A percentile compares a stretch with the other conserved stretches of the same genome.
These are phyloP conservation scores for Hartigia nigra DNA, from an alignment of 2,888 invertebrate genomes.

Conservation along the genomic window DNA sequence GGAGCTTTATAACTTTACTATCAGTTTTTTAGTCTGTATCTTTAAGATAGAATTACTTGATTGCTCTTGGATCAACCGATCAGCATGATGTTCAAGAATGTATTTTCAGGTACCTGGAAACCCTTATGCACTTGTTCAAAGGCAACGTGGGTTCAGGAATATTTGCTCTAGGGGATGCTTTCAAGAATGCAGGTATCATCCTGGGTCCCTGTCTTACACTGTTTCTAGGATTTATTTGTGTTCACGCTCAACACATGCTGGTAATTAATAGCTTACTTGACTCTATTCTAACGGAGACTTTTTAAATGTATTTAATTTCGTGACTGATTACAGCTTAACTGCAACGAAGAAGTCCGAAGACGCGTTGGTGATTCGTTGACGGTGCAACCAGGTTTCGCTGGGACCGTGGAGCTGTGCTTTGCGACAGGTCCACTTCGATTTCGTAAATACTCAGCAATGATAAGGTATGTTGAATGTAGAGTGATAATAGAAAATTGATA, in stretches of 20 bases:
- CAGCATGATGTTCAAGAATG: not conserved
- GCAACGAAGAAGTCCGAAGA: slow-evolving; percentile 76
- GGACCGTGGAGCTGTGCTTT: slow-evolving; percentile 86
- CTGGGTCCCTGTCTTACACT: slow-evolving; percentile 83
- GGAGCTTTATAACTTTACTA: not conserved
- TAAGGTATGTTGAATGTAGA: slow-evolving; percentile 67
- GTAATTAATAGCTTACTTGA: slow-evolving; percentile 68
- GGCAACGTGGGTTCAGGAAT: slow-evolving; percentile 97
- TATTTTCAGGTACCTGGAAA: slow-evolving; percentile 81
- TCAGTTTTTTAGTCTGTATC: not conserved
- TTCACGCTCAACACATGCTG: slow-evolving; percentile 93
- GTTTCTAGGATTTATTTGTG: slow-evolving; percentile 84
- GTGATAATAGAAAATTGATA: not conserved
- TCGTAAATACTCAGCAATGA: slow-evolving; percentile 72
- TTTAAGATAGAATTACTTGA: slow-evolving; percentile 20
- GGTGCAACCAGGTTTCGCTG: slow-evolving; percentile 79
- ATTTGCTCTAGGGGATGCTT: slow-evolving; percentile 95
- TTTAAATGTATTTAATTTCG: not conserved
- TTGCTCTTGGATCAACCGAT: not conserved
- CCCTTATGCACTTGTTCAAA: slow-evolving; percentile 91
- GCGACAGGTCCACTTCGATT: slow-evolving; percentile 77
- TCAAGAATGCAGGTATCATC: slow-evolving; percentile 90
- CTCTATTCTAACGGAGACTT: not conserved
- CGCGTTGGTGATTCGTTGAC: slow-evolving; percentile 68
- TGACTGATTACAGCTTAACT: slow-evolving; percentile 70